Percentiles rank a stretch among this genome's conserved stretches.
phyloP scores from a whole-genome alignment of 2,113 vertebrate genomes.

The Propithecus coquereli region DNA sequence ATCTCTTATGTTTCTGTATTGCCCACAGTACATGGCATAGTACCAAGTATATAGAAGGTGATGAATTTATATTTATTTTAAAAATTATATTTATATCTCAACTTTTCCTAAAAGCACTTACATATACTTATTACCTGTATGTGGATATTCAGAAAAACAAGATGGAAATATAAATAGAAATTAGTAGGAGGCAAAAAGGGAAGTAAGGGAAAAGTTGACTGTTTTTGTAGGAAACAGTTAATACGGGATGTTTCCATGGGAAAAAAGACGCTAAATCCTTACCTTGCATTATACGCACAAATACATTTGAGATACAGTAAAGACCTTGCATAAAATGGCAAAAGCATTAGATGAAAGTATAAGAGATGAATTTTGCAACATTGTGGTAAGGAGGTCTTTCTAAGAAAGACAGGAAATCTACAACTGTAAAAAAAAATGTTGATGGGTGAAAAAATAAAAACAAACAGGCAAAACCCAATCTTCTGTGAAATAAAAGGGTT shows the following conservation, averaged over 20 bases:
- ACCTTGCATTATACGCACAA: neutral
- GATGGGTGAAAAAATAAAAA: neutral
- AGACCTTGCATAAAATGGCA: neutral
- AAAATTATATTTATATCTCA: slow-evolving; percentile 11
- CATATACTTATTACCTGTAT: neutral
- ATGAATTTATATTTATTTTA: neutral
- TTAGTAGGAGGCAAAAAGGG: neutral
- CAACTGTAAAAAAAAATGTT: neutral
- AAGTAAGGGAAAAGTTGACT: neutral
- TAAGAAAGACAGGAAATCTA: neutral
- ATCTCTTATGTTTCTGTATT: neutral
- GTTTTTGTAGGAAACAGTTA: neutral
- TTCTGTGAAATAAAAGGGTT: slow-evolving; percentile 12
- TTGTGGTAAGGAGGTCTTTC: neutral
- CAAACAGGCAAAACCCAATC: neutral
- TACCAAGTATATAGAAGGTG: neutral
- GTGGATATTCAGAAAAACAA: neutral
- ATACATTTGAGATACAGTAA: neutral
- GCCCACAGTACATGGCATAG: neutral
- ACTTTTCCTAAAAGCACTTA: neutral
- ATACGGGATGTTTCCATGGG: neutral
- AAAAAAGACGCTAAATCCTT: neutral
- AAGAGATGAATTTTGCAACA: neutral
- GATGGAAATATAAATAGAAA: slow-evolving; percentile 8
- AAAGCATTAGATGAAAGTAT: neutral